phyloP scores from a whole-genome alignment of 2,888 invertebrate species.

The Eristalis intricaria region DNA sequence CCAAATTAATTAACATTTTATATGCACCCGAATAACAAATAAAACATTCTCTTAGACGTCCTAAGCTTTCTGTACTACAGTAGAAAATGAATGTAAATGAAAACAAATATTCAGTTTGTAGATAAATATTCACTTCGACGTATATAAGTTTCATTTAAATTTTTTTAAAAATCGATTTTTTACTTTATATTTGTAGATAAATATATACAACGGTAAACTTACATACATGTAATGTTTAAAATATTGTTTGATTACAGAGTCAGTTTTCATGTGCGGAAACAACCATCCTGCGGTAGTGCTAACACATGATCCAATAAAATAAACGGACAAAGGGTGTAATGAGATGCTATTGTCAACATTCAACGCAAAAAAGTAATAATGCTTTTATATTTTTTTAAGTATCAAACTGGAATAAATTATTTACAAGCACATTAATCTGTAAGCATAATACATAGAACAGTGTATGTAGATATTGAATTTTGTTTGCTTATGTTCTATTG shows the following conservation, averaged over 20 bases:
- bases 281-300: slow-evolving; percentile 80
- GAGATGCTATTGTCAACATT: slow-evolving; percentile 48
- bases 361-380: slow-evolving; percentile 41
- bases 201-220: not conserved
- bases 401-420: not conserved
- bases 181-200: not conserved
- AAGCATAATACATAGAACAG: not conserved
- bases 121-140: not conserved
- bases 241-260: slow-evolving; percentile 74
- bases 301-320: slow-evolving; percentile 28
- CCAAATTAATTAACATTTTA: too few relatives aligned
- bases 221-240: not conserved
- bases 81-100: too few relatives aligned
- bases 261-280: slow-evolving; percentile 81
- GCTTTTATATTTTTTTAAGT: slow-evolving; percentile 22
- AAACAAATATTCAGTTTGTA: not conserved
- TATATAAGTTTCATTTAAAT: not conserved
- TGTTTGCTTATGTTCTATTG: slow-evolving; percentile 9
- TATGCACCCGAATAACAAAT: too few relatives aligned
- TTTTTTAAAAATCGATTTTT: not conserved
- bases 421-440: slow-evolving; percentile 9
- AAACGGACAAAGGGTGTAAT: slow-evolving; percentile 35
- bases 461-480: slow-evolving; percentile 3
- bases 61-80: too few relatives aligned
- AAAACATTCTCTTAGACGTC: too few relatives aligned